These are phyloP conservation scores for Pseudococcus longispinus DNA, from an alignment of 2,888 invertebrate genomes.

Conservation along the genomic window DNA sequence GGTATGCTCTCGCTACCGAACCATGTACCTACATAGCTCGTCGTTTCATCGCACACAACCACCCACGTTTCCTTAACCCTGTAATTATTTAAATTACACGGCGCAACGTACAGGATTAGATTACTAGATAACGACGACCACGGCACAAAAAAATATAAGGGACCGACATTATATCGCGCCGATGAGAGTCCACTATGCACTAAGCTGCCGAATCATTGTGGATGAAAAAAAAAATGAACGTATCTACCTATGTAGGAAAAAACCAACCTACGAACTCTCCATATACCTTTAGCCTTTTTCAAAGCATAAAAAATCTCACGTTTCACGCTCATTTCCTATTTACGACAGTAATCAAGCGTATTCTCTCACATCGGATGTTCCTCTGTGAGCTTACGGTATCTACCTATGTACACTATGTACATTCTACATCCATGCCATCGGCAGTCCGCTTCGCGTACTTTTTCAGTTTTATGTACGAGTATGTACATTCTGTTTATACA, in stretches of 20 bases:
- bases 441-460: neutral
- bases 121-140: slow-evolving; percentile 7
- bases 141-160: neutral
- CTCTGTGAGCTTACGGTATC: neutral
- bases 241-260: neutral
- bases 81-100: slow-evolving; percentile 45
- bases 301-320: slow-evolving; percentile 26
- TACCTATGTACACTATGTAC: neutral
- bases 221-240: neutral
- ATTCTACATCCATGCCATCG: neutral
- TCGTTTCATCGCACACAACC: neutral
- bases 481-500: neutral
- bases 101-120: slow-evolving; percentile 15
- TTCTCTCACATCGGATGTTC: slow-evolving; percentile 33
- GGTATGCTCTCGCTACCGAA: neutral
- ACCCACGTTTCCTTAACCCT: slow-evolving; percentile 35
- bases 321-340: slow-evolving; percentile 45
- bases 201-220: slow-evolving; percentile 32
- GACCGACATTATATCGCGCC: slow-evolving; percentile 17
- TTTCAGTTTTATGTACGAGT: slow-evolving; percentile 2
- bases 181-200: neutral
- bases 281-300: slow-evolving; percentile 29
- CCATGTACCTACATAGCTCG: neutral
- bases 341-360: slow-evolving; percentile 33
- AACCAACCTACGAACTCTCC: neutral